Evolutionary conservation across 2,797 vertebrate species (phyloP).

Genomic region (Hippocampus kuda): DNA sequence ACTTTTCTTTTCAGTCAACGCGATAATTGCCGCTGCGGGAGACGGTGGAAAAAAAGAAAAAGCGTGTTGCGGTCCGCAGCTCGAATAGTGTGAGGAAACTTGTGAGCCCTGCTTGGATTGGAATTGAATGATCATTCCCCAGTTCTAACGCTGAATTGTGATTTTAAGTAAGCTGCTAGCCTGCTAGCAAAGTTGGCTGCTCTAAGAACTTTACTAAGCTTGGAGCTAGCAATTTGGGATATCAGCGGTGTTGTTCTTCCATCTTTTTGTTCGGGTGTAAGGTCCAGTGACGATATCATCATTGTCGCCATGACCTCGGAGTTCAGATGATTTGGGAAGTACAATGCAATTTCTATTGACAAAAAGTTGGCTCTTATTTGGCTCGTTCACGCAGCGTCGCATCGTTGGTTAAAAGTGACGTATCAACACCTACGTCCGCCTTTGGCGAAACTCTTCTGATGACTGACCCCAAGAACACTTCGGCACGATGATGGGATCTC

Average conservation of each 20-base stretch:
- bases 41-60: background rate
- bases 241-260: background rate
- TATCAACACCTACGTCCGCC: constrained; percentile 45
- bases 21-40: background rate
- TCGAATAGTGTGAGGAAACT: constrained; percentile 12
- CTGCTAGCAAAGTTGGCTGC: background rate
- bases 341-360: background rate
- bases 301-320: background rate
- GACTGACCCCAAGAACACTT: constrained; percentile 12
- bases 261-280: too few relatives aligned
- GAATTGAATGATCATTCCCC: background rate
- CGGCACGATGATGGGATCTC: constrained; percentile 71
- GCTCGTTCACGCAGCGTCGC: constrained; percentile 15
- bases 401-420: constrained; percentile 28
- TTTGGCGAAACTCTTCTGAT: constrained; percentile 20
- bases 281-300: background rate
- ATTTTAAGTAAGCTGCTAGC: background rate
- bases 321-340: background rate
- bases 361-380: constrained; percentile 31
- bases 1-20: background rate
- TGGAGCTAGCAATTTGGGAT: background rate
- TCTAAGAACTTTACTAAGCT: background rate
- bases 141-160: background rate
- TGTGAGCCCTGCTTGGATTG: constrained; percentile 3
- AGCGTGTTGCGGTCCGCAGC: constrained; percentile 1